phyloP scores from a whole-genome alignment of 2,113 vertebrate species.

The Ailurus styani region DNA sequence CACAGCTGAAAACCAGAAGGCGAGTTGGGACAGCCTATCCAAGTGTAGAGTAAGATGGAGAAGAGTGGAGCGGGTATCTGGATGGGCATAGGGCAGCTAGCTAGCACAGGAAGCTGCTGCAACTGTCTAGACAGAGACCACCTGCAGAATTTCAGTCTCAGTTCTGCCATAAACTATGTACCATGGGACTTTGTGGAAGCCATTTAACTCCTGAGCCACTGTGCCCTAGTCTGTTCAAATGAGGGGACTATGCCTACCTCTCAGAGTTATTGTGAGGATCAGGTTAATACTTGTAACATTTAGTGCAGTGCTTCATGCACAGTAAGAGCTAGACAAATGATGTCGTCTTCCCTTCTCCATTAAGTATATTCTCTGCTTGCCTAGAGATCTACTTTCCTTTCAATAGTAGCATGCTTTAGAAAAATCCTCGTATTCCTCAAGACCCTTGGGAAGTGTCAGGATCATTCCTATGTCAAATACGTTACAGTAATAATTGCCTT shows the following conservation, averaged over 20 bases:
- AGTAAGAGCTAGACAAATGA: neutral
- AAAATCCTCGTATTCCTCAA: slow-evolving; percentile 23
- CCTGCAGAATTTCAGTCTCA: neutral
- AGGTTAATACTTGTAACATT: neutral
- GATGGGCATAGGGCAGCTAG: neutral
- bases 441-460: neutral
- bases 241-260: neutral
- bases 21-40: neutral
- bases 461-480: neutral
- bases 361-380: neutral
- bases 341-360: neutral
- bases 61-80: neutral
- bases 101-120: neutral
- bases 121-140: neutral
- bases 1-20: neutral
- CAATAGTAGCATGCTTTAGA: neutral
- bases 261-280: neutral
- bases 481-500: slow-evolving; percentile 33
- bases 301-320: neutral
- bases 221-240: neutral
- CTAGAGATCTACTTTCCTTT: neutral
- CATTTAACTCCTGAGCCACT: neutral
- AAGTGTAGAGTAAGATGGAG: neutral
- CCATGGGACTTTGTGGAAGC: neutral
- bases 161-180: neutral